Base-by-base conservation (phyloP, 92 coral and sea anemone genomes). In the Paramuricea clavata region DNA sequence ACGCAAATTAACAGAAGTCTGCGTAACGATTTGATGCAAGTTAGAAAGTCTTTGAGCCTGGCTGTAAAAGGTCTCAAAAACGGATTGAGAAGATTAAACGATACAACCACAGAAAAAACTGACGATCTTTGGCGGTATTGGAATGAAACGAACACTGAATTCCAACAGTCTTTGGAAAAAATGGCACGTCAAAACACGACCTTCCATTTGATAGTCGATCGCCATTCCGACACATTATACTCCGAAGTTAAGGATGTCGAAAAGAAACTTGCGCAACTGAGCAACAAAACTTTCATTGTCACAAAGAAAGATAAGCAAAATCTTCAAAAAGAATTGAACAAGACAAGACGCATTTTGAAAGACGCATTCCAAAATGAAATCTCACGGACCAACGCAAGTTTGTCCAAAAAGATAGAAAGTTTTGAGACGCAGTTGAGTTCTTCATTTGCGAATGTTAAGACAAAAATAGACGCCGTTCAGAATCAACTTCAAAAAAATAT, bases 141-240 rank as follows among this genome's bases (percentile, higher is more conserved):
- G 34, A 74, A 74, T 74, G 9, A 74, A 22, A 74, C 81, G 26
- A 49, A 49, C 36, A 44, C 33, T 13, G 60, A 44, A 16, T 34
- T 74, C 47, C 6, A 43, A 15, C 31, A 74, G 22, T 27, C 47
- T 12, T 49, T 44, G 35, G 32, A 74, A 23, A 26, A 28, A 30
- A n/a, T 74, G 81, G 3, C 81, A 12, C 81, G 44, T 5, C 81
- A 74, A 13, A 74, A 74, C 36, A 28, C 57, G 8, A 74, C 59
- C 39, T 27, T 74, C 5, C 81, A 74, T 30, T 41, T 31, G 34
- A 49, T 13, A 30, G 36, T 74, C 2, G 36, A 44, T 25, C n/a
- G 44, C 72, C 39, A 31, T 65, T 28, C 41, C 0, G 13, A 31
- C 6, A n/a, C 41, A 0, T 31, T 65, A 19, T 28, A 28, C 22